These are phyloP conservation scores for Girardia tigrina DNA, from an alignment of 2,888 invertebrate genomes.

Conservation along the genomic window DNA sequence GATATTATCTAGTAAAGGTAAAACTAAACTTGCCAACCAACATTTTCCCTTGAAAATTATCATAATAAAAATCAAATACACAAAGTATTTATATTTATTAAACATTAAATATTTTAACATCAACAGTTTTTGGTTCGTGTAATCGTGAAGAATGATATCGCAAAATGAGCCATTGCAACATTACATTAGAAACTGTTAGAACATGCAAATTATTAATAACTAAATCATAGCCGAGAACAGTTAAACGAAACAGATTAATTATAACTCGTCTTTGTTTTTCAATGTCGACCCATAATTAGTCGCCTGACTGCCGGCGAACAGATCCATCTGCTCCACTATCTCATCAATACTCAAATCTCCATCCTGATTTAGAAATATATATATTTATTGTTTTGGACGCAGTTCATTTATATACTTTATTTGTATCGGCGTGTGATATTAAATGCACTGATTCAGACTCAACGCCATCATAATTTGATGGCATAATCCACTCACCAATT, in stretches of 20 bases:
- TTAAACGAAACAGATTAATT: not conserved
- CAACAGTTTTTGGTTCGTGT: too few relatives aligned
- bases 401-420: slow-evolving; percentile 53
- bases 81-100: too few relatives aligned
- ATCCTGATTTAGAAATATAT: too few relatives aligned
- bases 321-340: slow-evolving; percentile 79
- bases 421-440: slow-evolving; percentile 77
- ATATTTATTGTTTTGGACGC: too few relatives aligned
- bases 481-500: slow-evolving; percentile 73
- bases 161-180: too few relatives aligned
- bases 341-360: slow-evolving; percentile 74
- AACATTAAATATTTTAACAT: too few relatives aligned
- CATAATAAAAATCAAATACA: not conserved
- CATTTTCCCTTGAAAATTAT: not conserved
- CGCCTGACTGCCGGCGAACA: slow-evolving; percentile 94
- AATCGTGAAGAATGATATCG: too few relatives aligned
- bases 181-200: too few relatives aligned
- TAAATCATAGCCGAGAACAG: not conserved
- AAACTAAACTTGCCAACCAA: too few relatives aligned
- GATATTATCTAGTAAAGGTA: too few relatives aligned
- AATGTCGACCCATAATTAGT: slow-evolving; percentile 70
- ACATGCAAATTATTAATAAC: too few relatives aligned
- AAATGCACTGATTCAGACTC: slow-evolving; percentile 88
- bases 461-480: slow-evolving; percentile 86
- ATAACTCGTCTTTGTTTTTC: not conserved